Evolutionary conservation across 2,113 vertebrate genomes (phyloP), one percentile per base, ranked within the genome.

Genomic region (Triplophysa siluroides): DNA sequence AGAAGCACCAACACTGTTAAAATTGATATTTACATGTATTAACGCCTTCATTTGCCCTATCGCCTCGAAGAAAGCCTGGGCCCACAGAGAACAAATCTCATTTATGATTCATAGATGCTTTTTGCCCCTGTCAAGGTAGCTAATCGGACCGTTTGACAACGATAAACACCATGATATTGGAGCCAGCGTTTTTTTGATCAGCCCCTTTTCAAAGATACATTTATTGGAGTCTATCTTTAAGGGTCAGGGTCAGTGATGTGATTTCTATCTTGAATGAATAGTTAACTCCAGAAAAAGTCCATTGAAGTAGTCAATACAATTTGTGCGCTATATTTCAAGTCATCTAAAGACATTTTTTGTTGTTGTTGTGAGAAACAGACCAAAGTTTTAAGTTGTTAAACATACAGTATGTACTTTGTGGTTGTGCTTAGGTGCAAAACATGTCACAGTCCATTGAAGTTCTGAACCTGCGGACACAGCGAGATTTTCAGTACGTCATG

Each of bases 371-470:
- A 2, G 41, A 11, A 43, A 43, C 41, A 43, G 41, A 43, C 41
- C 41, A 43, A 43, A 11, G 41, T 29, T 43, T 43, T 10, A 43
- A 43, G 41, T 43, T 43, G 10, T 43, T 43, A 9, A 43, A 82
- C 63, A 72, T 23, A 29, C 8, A 83, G 85, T 64, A 79, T 82
- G 89, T 56, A 85, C 85, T 38, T 38, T 38, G 33, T 38, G 33
- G 33, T 38, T 38, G 33, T 38, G 33, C 33, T 38, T 38, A 99
- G 98, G 98, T 99, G 80, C 98, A 99, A 91, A 99, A 99, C 84
- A 99, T 99, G 98, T 99, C 98, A 64, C 98, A 99, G 24, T 99
- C 97, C 78, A 99, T 99, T 74, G 98, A 99, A 91, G 96, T 99
- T 78, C 90, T 99, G 90, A 99, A 99, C 83, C 90, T 99, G 76